phyloP scores from a whole-genome alignment of 2,888 invertebrate species.

The Scrobipalpa atriplicella region DNA sequence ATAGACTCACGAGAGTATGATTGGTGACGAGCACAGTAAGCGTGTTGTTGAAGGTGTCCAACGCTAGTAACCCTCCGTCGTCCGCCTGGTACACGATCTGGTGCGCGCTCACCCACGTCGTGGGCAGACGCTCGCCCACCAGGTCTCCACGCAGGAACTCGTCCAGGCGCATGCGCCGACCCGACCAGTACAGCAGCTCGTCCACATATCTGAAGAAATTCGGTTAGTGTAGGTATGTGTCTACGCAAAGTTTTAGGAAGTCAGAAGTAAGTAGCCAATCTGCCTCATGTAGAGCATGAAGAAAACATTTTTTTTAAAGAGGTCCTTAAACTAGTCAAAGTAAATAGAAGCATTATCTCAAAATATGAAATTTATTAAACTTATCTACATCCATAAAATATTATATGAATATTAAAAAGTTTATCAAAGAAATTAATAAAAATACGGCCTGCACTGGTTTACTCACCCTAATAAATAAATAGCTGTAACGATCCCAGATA shows the following conservation, averaged over 20 bases:
- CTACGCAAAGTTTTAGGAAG: neutral
- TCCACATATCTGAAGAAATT: constrained; percentile 87
- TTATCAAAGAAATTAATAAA: neutral
- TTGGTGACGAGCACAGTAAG: constrained; percentile 92
- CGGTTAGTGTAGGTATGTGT: neutral
- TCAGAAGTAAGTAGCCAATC: too few species aligned
- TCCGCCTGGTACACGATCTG: constrained; percentile 94
- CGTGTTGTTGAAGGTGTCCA: constrained; percentile 90
- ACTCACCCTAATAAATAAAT: constrained; percentile 93
- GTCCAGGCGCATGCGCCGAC: constrained; percentile 92
- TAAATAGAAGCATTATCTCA: too few species aligned
- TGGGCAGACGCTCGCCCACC: constrained; percentile 87
- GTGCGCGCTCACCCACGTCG: constrained; percentile 91
- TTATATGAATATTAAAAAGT: neutral
- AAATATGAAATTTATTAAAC: too few species aligned
- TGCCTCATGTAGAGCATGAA: too few species aligned
- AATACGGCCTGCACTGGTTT: neutral
- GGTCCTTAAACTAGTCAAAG: too few species aligned
- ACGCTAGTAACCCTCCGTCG: constrained; percentile 91
- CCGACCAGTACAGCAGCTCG: constrained; percentile 94
- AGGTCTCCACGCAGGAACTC: constrained; percentile 92
- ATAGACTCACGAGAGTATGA: constrained; percentile 89
- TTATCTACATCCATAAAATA: too few species aligned
- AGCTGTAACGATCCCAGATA: constrained; percentile 94
- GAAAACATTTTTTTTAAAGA: too few species aligned